phyloP scores from a whole-genome alignment of 2,797 vertebrate species.

The Megaceryle alcyon region DNA sequence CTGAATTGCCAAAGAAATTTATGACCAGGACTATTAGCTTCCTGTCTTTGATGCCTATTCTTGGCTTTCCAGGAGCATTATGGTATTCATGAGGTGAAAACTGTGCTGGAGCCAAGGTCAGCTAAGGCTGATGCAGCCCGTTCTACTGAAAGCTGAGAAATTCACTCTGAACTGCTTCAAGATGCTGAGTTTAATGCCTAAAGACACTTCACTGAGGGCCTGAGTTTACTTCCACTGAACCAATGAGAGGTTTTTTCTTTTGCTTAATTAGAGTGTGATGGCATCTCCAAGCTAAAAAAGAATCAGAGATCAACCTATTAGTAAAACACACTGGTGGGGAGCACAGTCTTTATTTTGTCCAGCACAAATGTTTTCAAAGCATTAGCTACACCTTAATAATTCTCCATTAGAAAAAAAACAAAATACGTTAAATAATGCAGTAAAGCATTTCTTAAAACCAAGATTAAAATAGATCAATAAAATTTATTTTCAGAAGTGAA shows the following conservation, averaged over 20 bases:
- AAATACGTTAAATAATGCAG: background rate
- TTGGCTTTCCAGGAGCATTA: conserved; percentile 63
- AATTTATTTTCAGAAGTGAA: background rate
- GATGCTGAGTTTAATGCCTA: background rate
- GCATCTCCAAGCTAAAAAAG: background rate
- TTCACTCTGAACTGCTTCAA: conserved; percentile 23
- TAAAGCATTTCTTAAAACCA: background rate
- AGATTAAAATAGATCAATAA: background rate
- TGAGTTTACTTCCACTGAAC: background rate
- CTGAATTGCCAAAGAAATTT: conserved; percentile 57
- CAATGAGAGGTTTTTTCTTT: background rate
- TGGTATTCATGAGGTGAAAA: conserved; percentile 67
- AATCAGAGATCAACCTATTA: background rate
- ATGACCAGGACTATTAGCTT: conserved; percentile 63
- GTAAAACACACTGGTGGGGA: background rate
- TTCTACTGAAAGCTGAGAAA: conserved; percentile 30
- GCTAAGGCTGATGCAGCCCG: conserved; percentile 55
- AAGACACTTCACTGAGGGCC: background rate
- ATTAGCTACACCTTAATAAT: background rate
- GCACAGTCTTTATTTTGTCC: background rate
- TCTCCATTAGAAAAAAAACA: background rate
- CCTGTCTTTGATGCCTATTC: conserved; percentile 72
- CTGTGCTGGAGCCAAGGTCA: conserved; percentile 42
- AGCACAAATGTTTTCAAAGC: background rate
- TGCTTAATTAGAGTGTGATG: background rate